Base-by-base conservation (phyloP, 2,113 vertebrate genomes). In the Falco punctatus region DNA sequence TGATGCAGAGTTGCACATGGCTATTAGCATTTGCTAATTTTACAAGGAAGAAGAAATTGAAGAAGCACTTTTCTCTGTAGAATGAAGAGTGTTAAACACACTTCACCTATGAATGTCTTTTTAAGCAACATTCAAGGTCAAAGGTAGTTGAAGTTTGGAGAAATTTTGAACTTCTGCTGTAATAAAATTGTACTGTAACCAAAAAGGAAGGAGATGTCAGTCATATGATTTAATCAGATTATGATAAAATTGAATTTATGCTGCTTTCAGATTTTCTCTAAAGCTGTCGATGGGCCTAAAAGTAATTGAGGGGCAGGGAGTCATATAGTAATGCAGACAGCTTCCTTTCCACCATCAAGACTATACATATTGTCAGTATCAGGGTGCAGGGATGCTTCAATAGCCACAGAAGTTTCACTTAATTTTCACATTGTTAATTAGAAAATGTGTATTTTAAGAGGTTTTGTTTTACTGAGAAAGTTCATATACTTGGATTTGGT, bases 191-290 rank as follows among this genome's bases (percentile, higher is more conserved):
- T 75, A 44, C 20, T 52, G 5, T 86, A 90, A 90, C 55, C 48
- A 61, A 75, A 90, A 81, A 69, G 57, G 69, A 87, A 69, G 73
- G 32, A 82, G 42, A 55, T 69, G 52, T 85, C 79, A 85, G 61
- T 85, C 67, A 57, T 61, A 35, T 69, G n/a, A 92, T 70, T 88
- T 77, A 75, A 91, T 90, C 49, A 70, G 22, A 32, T 81, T 58
- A 54, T 40, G 70, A 82, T 52, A 69, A 92, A 88, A 95, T 78
- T 88, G 23, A 77, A 40, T 88, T 93, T 95, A 66, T 90, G 21
- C 55, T 19, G 75, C 57, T 64, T 48, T 90, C 59, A 77, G 3
- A 77, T 88, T 92, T 89, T 94, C 19, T 42, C 16, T 83, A 51
- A 86, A 92, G 38, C 38, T 59, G 44, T 67, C 59, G 33, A 24